These are phyloP conservation scores for Drosophila truncata DNA, from an alignment of 1,140 invertebrate genomes.

Conservation along the genomic window DNA sequence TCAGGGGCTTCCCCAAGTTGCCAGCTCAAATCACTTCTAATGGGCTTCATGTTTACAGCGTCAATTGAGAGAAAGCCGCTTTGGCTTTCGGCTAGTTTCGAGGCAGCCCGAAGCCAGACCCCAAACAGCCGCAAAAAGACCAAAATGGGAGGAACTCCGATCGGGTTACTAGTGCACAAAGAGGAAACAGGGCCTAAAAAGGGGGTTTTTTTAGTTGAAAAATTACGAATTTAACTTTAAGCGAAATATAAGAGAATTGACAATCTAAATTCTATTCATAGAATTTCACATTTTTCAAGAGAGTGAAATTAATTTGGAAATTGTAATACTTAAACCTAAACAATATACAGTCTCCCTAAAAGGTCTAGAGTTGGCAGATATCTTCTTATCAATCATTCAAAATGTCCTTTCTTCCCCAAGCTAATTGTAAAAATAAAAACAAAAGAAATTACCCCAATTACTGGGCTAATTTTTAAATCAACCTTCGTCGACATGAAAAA, in stretches of 20 bases:
- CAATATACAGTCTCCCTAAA: neutral
- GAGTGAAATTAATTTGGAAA: neutral
- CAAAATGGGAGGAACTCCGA: constrained; percentile 25
- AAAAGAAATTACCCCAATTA: constrained; percentile 81
- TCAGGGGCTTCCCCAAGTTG: constrained; percentile 75
- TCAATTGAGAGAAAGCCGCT: constrained; percentile 83
- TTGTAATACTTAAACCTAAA: neutral
- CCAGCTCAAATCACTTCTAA: constrained; percentile 82
- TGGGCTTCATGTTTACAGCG: constrained; percentile 84
- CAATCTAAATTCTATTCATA: neutral
- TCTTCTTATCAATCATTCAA: neutral
- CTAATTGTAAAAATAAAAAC: constrained; percentile 14
- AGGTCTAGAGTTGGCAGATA: neutral
- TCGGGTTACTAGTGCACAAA: constrained; percentile 56
- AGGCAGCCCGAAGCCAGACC: constrained; percentile 48
- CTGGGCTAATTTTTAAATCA: constrained; percentile 56
- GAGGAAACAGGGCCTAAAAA: constrained; percentile 1
- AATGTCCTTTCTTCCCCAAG: neutral
- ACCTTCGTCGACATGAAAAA: constrained; percentile 47
- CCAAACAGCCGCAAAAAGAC: constrained; percentile 51
- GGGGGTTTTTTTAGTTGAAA: no score
- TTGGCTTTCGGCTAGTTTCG: constrained; percentile 59
- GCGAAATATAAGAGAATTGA: no score
- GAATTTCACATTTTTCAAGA: neutral
- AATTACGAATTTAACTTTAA: neutral